Evolutionary conservation across 2,888 invertebrate species (phyloP).

Genomic region (Cheilosia pagana): DNA sequence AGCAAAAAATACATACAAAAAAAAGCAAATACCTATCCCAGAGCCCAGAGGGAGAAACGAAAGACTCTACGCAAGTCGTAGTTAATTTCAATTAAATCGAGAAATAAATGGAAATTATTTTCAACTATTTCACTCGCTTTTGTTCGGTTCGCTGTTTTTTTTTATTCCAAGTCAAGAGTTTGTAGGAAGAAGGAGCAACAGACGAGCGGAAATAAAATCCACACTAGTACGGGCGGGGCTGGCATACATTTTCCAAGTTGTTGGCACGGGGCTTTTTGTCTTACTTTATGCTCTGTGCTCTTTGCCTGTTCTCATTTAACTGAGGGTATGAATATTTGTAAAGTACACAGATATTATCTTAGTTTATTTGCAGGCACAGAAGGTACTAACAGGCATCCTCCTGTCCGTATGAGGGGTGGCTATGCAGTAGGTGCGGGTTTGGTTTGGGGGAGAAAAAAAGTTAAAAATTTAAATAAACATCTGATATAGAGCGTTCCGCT

Average conservation of each 20-base stretch:
- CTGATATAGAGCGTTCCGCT: neutral
- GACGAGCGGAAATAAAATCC: neutral
- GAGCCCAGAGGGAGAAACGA: neutral
- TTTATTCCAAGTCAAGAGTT: neutral
- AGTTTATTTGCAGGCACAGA: conserved; percentile 52
- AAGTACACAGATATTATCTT: conserved; percentile 62
- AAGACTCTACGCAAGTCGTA: conserved; percentile 1
- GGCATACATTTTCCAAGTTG: conserved; percentile 1
- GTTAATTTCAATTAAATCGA: conserved; percentile 75
- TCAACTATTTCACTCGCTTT: conserved; percentile 4
- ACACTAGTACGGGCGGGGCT: neutral
- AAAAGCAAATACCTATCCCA: neutral
- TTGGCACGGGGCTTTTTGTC: neutral
- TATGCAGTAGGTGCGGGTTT: neutral
- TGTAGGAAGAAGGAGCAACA: neutral
- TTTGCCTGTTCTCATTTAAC: conserved; percentile 37
- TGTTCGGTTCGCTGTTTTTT: no score
- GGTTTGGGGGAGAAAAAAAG: neutral
- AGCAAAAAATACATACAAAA: neutral
- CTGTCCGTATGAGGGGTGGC: neutral
- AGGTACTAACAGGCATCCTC: conserved; percentile 37
- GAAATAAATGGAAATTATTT: conserved; percentile 12
- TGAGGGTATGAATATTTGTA: conserved; percentile 55
- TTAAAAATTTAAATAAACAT: conserved; percentile 9
- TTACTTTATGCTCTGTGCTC: neutral